Base-by-base conservation (phyloP, 2,113 vertebrate genomes). In the Cygnus atratus region DNA sequence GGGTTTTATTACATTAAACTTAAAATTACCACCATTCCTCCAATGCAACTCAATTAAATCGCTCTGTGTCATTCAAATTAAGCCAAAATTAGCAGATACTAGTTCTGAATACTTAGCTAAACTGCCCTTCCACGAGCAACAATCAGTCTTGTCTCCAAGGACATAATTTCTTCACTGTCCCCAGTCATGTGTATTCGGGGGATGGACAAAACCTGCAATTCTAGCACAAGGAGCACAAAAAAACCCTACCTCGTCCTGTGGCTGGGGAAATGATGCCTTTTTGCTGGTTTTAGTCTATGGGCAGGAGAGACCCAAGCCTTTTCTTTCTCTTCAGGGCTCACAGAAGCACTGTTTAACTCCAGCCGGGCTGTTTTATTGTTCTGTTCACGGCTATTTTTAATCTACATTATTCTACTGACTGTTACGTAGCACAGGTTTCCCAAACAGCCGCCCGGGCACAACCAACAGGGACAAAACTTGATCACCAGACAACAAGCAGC, bases 211-310 rank as follows among this genome's bases (percentile, higher is more conserved):
- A 46, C 35, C 52, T 46, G 33, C 24, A 77, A 77, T 58, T 71
- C n/a, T 80, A 43, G 7, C 37, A 39, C 9, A 43, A 46, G 48
- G 33, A 57, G 50, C 35, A 57, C 25, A 17, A n/a, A 58, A 62
- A 15, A 50, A 50, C 22, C 21, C 9, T 48, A 13, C 26, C n/a
- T 28, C 22, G 10, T 41, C 28, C 67, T 35, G 2, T 0, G 7
- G 35, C 41, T 31, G 59, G 28, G 24, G 37, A 37, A 31, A 11
- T 1, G 9, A 26, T 1, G 21, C 21, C n/a, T 48, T 37, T 43
- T 11, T 19, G 13, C 16, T 20, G 29, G 26, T 10, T 74, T 59
- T 11, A 65, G 55, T 11, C 43, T 4, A 20, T 1, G 20, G 24
- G 58, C 41, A 72, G 41, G 14, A 48, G 25, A 26, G 28, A 41